A percentile compares a stretch with the other conserved stretches of the same genome.
Conservation (phyloP, 2,113 vertebrate genomes). For the Gymnogyps californianus region DNA sequence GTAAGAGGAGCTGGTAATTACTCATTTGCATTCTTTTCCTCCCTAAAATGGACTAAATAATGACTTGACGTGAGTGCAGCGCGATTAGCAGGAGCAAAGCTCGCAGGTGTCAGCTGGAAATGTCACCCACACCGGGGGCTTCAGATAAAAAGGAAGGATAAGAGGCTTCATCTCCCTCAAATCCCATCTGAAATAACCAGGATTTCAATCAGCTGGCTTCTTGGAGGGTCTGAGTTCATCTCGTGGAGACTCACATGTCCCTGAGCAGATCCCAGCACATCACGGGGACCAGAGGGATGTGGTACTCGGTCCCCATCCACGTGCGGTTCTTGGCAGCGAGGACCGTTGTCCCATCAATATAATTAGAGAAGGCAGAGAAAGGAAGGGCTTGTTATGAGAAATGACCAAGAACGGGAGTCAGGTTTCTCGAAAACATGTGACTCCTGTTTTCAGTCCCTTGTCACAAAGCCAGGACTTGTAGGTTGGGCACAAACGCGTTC, state of each 20-base stretch:
- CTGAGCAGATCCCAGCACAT: background rate
- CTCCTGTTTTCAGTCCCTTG: background rate
- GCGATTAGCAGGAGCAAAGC: constrained; percentile 3
- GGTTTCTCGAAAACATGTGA: background rate
- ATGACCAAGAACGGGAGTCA: background rate
- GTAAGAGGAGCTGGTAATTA: constrained; percentile 52
- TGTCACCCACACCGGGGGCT: background rate
- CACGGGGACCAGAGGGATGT: background rate
- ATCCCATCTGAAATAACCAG: background rate
- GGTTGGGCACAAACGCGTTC: background rate
- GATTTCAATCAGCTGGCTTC: background rate
- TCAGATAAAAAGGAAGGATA: background rate
- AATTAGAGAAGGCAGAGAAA: background rate
- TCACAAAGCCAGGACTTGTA: background rate
- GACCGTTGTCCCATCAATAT: background rate
- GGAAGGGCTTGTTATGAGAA: background rate
- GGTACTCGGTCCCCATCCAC: background rate
- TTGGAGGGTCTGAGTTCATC: background rate
- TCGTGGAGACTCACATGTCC: background rate
- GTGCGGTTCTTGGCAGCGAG: background rate
- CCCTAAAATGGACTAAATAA: constrained; percentile 56
- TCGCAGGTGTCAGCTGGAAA: background rate
- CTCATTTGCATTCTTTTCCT: constrained; percentile 53
- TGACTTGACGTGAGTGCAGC: constrained; percentile 3
- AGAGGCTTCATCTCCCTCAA: background rate